Percentiles rank a stretch among this genome's conserved stretches.
Conservation (phyloP, 2,113 vertebrate species). For the Vidua macroura region DNA sequence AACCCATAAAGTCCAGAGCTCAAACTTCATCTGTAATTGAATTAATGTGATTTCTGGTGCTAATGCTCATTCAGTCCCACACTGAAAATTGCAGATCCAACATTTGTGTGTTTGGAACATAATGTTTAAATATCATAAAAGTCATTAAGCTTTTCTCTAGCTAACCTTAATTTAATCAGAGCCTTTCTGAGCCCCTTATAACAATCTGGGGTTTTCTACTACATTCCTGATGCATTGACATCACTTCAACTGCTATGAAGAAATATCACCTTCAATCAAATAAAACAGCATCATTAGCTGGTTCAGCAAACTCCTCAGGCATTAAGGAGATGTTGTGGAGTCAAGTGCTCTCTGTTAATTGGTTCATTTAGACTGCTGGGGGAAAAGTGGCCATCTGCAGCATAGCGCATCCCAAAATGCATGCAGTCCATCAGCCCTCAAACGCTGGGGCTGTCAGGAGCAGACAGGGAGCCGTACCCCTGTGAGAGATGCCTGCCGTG, state of each 20-base stretch:
- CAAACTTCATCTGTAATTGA: background rate
- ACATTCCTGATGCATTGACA: background rate
- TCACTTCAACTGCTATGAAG: background rate
- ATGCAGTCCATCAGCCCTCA: background rate
- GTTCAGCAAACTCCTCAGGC: background rate
- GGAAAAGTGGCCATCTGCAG: background rate
- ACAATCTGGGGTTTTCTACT: background rate
- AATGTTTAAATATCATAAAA: background rate
- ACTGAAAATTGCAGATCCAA: background rate
- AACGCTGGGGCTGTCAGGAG: background rate
- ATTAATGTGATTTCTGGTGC: background rate
- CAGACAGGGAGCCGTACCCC: accelerated
- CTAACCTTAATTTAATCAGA: background rate
- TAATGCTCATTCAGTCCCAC: background rate
- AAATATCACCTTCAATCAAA: background rate
- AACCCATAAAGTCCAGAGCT: background rate
- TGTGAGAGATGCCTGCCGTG: accelerated
- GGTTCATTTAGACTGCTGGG: background rate
- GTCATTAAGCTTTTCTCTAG: background rate
- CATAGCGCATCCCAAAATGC: background rate
- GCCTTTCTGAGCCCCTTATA: background rate
- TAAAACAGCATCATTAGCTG: background rate
- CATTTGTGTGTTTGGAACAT: background rate
- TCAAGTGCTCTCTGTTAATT: background rate
- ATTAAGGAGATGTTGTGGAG: background rate